phyloP scores from a whole-genome alignment of 2,113 vertebrate species.

The Pangasianodon hypophthalmus region DNA sequence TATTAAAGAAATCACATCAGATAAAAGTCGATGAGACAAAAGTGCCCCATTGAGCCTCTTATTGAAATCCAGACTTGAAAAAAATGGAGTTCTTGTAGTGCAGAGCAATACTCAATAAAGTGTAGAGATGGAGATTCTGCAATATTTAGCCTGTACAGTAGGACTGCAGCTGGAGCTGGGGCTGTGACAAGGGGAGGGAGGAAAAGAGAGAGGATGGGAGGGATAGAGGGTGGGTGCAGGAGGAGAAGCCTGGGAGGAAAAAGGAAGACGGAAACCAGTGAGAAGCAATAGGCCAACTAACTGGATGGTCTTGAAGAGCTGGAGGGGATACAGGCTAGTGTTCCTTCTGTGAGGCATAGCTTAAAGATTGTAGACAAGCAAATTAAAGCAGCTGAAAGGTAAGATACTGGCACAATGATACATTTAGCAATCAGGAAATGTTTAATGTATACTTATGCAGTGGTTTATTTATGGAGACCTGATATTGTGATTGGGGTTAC shows the following conservation, averaged over 20 bases:
- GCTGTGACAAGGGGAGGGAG: conserved; percentile 52
- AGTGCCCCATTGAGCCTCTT: not conserved
- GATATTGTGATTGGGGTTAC: conserved; percentile 7
- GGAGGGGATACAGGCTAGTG: conserved; percentile 54
- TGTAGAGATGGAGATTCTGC: not conserved
- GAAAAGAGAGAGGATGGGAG: conserved; percentile 52
- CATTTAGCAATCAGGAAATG: not conserved
- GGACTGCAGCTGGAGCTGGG: conserved; percentile 19
- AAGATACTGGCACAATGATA: conserved; percentile 50
- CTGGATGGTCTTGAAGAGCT: conserved; percentile 53
- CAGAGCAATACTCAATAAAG: not conserved
- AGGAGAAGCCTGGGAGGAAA: conserved; percentile 60
- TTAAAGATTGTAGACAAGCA: conserved; percentile 18
- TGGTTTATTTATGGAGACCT: not conserved
- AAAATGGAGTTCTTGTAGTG: not conserved
- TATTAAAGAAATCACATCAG: not conserved
- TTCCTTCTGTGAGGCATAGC: conserved; percentile 23
- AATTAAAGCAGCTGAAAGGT: conserved; percentile 66
- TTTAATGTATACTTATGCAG: not conserved
- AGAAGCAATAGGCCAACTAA: conserved; percentile 38
- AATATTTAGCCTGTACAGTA: conserved; percentile 17
- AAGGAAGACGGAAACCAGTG: conserved; percentile 57
- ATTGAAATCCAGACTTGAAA: not conserved
- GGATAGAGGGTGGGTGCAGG: conserved; percentile 51
- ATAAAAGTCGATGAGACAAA: not conserved